phyloP scores from a whole-genome alignment of 2,888 invertebrate genomes.

The Acrobasis consociella region DNA sequence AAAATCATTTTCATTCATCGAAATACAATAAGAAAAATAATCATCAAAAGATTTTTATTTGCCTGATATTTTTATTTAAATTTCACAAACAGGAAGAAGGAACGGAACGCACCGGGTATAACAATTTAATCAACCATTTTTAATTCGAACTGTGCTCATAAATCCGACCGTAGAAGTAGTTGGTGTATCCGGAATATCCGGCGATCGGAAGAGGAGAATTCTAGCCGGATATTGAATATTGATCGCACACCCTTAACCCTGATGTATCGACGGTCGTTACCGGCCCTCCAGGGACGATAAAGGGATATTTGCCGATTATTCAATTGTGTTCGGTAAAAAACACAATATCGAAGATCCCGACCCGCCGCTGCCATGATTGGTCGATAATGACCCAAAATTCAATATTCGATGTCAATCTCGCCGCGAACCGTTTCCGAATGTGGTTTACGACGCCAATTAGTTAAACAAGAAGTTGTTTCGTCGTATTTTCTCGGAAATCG shows the following conservation, averaged over 20 bases:
- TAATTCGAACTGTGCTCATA: constrained; percentile 40
- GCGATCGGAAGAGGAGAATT: constrained; percentile 77
- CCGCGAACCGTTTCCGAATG: constrained; percentile 11
- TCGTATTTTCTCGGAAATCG: constrained; percentile 11
- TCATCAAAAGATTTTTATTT: no score
- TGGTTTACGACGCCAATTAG: constrained; percentile 21
- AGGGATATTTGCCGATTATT: constrained; percentile 69
- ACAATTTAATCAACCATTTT: constrained; percentile 22
- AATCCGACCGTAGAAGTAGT: constrained; percentile 58
- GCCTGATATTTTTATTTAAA: no score
- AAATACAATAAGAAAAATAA: no score
- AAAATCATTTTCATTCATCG: no score
- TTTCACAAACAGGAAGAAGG: background rate
- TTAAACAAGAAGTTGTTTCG: constrained; percentile 21
- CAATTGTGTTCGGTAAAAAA: constrained; percentile 56
- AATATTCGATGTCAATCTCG: constrained; percentile 20
- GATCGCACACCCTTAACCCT: constrained; percentile 79
- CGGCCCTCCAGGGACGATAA: constrained; percentile 61
- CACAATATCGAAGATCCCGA: constrained; percentile 34
- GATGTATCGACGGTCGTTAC: constrained; percentile 72
- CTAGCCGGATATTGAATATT: constrained; percentile 81
- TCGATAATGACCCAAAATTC: constrained; percentile 24
- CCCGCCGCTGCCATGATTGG: constrained; percentile 30
- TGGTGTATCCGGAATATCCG: constrained; percentile 64
- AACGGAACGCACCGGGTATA: background rate